Base-by-base conservation (phyloP, 2,888 invertebrate genomes). In the Polylopha cassiicola region DNA sequence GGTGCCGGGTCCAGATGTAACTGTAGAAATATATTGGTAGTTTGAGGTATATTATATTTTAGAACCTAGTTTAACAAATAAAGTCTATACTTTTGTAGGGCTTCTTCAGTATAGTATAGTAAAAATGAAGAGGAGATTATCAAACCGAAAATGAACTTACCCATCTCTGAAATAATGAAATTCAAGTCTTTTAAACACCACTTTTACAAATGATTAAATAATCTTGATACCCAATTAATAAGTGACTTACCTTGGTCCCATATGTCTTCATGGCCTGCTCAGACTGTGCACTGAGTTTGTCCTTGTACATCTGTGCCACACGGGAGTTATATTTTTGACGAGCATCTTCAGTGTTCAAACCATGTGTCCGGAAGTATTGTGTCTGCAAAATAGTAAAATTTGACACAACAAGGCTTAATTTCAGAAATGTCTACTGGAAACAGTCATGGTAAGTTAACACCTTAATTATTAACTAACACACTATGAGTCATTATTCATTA, bases 261-360 rank as follows among this genome's bases (percentile, higher is more conserved):
- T 96, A 92, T 18, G 91, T 88, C 76, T 92, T 92, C 90, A 97
- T 93, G 7, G 98, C 95, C 65, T 95, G 93, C 49, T 91, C 88
- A n/a, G 98, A 95, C 56, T 90, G 76, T 37, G 91, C 87, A 48
- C 90, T 85, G 45, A 99, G 84, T 75, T 98, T 98, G 59, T 98
- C 97, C 58, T 92, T 89, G 77, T 99, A 99, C 61, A 97, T 82
- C 64, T 94, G 92, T 1, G 99, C 98, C 30, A 97, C 96, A 42
- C 98, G 88, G 2, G 98, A 98, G 69, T 93, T 96, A 79, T 99
- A 99, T 74, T 99, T 99, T 73, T 97, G 95, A 56, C 98, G 95
- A 9, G 98, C 93, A 85, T 99, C 99, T 29, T 91, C 91, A 20
- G 95, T 94, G 39, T 89, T 90, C 71, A 97, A 94, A 53, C 98